These are phyloP conservation scores for Palythoa heliodiscus DNA, from an alignment of 92 coral and sea anemone genomes.

Conservation along the genomic window DNA sequence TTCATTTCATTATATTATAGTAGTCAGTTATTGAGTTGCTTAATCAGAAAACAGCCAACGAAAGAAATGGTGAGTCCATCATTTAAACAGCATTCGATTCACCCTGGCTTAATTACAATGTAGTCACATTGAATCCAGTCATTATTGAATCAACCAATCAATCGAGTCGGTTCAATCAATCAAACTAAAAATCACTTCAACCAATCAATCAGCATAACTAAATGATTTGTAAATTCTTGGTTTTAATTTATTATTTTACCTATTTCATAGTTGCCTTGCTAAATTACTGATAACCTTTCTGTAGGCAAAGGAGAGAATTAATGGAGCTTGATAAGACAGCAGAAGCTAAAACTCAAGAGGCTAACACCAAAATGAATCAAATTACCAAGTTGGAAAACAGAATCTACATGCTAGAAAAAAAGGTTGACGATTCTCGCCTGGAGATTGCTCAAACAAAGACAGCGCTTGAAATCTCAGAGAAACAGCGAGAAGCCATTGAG, in stretches of 20 bases:
- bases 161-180: not conserved
- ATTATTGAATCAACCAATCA: not conserved
- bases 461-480: slow-evolving; percentile 59
- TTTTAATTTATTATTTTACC: too few species aligned
- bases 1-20: too few species aligned
- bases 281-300: not conserved
- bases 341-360: slow-evolving; percentile 34
- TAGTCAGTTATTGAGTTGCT: too few species aligned
- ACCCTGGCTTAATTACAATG: not conserved
- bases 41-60: too few species aligned
- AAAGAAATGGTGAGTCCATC: not conserved
- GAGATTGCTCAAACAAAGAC: slow-evolving; percentile 61
- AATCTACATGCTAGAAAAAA: slow-evolving; percentile 61
- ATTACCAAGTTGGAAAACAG: slow-evolving; percentile 64
- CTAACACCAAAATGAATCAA: slow-evolving; percentile 62
- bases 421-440: slow-evolving; percentile 62
- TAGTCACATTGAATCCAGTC: not conserved
- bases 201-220: not conserved
- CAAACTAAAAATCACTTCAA: not conserved
- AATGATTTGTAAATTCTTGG: too few species aligned
- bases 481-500: slow-evolving; percentile 60
- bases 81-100: not conserved
- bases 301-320: slow-evolving; percentile 39
- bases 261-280: too few species aligned
- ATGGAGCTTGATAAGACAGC: slow-evolving; percentile 40